A percentile compares a stretch with the other conserved stretches of the same genome.
These are phyloP conservation scores for Neodon shergylaensis DNA, from an alignment of 2,113 vertebrate species.

Conservation along the genomic window DNA sequence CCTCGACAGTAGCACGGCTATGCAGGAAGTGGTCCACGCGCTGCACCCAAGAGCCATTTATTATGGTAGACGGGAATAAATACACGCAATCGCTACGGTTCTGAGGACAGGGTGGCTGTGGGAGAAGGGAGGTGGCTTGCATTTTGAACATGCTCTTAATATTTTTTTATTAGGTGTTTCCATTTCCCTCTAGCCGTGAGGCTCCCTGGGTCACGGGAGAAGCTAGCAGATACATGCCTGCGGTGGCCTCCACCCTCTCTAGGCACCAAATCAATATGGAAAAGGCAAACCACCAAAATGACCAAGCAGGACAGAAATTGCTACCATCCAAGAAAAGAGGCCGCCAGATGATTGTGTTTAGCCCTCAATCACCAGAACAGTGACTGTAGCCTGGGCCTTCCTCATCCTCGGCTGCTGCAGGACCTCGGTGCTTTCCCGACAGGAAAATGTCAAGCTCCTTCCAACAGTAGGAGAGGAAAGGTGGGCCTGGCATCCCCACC, in stretches of 20 bases:
- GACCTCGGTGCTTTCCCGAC: constrained; percentile 34
- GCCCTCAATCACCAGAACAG: background rate
- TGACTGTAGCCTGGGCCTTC: background rate
- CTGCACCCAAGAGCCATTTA: constrained; percentile 20
- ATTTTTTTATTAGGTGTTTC: background rate
- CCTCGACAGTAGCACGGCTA: background rate
- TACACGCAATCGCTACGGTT: background rate
- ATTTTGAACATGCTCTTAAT: background rate
- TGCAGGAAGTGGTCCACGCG: constrained; percentile 3
- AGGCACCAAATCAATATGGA: constrained; percentile 33
- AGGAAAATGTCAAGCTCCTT: constrained; percentile 46
- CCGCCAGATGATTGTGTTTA: constrained; percentile 52
- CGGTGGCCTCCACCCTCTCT: background rate
- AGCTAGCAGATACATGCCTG: background rate
- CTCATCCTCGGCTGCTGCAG: no score
- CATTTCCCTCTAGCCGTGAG: background rate
- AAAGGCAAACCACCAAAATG: constrained; percentile 47
- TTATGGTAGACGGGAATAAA: constrained; percentile 23
- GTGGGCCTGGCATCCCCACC: background rate
- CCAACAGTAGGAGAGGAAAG: background rate
- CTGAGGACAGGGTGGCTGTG: background rate
- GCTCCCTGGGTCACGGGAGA: background rate
- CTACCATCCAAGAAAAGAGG: background rate
- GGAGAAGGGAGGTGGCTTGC: background rate
- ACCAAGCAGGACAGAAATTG: background rate